Evolutionary conservation across 2,113 vertebrate genomes (phyloP).

Genomic region (Tachysurus vachellii): DNA sequence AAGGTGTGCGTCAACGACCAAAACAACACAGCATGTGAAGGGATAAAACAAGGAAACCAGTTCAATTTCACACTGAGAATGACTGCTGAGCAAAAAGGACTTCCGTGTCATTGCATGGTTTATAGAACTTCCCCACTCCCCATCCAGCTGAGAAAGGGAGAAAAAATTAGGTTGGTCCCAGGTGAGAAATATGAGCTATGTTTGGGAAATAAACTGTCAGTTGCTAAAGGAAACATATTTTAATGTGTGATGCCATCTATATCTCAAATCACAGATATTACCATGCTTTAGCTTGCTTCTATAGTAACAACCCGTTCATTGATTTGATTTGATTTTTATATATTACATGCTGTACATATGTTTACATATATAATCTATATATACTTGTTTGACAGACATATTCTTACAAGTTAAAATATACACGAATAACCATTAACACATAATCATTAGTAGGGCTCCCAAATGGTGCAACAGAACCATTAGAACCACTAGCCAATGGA

Average conservation of each 20-base stretch:
- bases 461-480: not conserved
- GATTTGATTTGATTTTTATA: too few relatives aligned
- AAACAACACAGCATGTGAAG: not conserved
- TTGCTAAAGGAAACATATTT: not conserved
- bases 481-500: too few relatives aligned
- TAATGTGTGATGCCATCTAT: not conserved
- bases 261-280: not conserved
- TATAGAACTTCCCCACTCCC: not conserved
- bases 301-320: too few relatives aligned
- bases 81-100: not conserved
- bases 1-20: rapidly evolving
- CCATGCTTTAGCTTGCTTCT: not conserved
- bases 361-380: too few relatives aligned
- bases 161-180: not conserved
- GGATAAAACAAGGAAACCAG: not conserved
- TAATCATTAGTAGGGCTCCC: not conserved
- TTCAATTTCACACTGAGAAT: slow-evolving; percentile 37
- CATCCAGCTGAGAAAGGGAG: rapidly evolving
- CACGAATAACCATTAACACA: not conserved
- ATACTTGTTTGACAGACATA: not conserved
- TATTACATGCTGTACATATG: too few relatives aligned
- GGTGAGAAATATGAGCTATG: slow-evolving; percentile 14
- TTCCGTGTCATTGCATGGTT: slow-evolving; percentile 2
- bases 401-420: not conserved
- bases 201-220: not conserved